Evolutionary conservation across 2,888 invertebrate genomes (phyloP).

Genomic region (Micropterix aruncella): DNA sequence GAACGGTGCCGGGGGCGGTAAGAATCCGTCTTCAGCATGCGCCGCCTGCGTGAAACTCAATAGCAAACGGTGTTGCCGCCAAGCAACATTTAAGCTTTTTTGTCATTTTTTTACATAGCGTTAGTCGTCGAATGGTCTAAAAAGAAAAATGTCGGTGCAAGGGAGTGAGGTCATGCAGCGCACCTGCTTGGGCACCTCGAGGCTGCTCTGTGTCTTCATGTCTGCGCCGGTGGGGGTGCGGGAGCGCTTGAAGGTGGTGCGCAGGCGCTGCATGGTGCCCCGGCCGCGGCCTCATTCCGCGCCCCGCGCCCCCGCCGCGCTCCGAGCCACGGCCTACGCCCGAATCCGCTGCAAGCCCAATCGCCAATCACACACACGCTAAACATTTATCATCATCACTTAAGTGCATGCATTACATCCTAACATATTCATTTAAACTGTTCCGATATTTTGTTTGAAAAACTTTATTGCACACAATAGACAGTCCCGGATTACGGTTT

Average conservation of each 20-base stretch:
- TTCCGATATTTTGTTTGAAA: not conserved
- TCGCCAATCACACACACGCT: not conserved
- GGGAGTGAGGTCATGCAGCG: slow-evolving; percentile 6
- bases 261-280: slow-evolving; percentile 60
- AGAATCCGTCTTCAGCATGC: too few species aligned
- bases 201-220: slow-evolving; percentile 84
- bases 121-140: slow-evolving; percentile 1
- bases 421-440: not conserved
- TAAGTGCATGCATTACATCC: not conserved
- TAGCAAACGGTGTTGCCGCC: too few species aligned
- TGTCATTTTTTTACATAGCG: slow-evolving; percentile 7
- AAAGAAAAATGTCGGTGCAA: slow-evolving; percentile 38
- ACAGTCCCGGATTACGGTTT: too few species aligned
- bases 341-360: slow-evolving; percentile 2
- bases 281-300: slow-evolving; percentile 26
- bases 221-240: slow-evolving; percentile 80
- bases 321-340: slow-evolving; percentile 8
- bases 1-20: too few species aligned
- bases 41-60: too few species aligned
- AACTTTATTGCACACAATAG: too few species aligned
- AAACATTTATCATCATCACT: not conserved
- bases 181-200: slow-evolving; percentile 79
- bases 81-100: slow-evolving; percentile 8
- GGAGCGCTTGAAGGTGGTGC: slow-evolving; percentile 78
- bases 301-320: slow-evolving; percentile 9